Conservation (phyloP, 2,888 invertebrate genomes). For the Eurois occulta region DNA sequence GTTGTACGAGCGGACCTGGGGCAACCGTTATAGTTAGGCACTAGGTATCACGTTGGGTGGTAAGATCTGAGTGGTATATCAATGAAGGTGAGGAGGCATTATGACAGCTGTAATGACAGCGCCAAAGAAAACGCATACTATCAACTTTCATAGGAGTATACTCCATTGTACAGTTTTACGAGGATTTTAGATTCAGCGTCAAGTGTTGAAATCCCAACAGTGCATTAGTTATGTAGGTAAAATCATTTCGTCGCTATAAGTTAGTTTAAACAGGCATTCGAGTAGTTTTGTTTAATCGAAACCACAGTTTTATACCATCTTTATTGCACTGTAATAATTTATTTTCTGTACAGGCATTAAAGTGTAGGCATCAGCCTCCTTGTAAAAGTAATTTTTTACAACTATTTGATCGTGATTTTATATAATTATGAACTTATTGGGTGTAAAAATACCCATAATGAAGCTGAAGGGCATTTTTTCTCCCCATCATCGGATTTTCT, state of each 20-base stretch:
- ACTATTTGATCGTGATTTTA: not conserved
- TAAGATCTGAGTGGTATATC: not conserved
- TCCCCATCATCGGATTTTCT: no score
- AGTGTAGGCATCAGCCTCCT: no score
- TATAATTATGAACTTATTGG: no score
- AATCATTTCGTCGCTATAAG: not conserved
- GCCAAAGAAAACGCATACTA: not conserved
- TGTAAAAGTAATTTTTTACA: not conserved
- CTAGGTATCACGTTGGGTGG: not conserved
- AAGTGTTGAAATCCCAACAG: not conserved
- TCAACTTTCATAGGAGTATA: not conserved
- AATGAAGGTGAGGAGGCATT: not conserved
- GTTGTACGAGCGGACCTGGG: slow-evolving; percentile 94
- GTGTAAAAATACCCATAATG: no score
- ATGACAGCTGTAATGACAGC: not conserved
- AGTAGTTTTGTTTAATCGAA: not conserved
- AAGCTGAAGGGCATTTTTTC: no score
- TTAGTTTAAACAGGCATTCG: not conserved
- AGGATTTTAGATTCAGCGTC: not conserved
- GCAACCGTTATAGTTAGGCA: not conserved
- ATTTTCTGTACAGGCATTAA: not conserved
- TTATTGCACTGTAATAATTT: not conserved
- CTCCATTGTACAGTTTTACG: not conserved
- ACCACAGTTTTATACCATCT: not conserved
- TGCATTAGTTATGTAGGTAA: not conserved